Evolutionary conservation across 2,888 invertebrate genomes (phyloP), one percentile per base, ranked within the genome.

Genomic region (Dicyrtomina minuta): DNA sequence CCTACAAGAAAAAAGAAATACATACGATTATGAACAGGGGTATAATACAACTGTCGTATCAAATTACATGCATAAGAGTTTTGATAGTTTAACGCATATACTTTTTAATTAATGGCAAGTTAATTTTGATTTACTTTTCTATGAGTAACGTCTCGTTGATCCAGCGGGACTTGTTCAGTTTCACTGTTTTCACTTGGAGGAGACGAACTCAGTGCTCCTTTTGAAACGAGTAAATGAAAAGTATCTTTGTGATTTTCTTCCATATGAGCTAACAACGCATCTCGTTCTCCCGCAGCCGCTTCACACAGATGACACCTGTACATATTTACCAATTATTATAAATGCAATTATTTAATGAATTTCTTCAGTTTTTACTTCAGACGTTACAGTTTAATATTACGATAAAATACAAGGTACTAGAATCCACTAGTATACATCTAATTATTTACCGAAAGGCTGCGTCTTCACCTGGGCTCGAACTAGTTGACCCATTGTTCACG

Each of bases 271-370:
- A 76, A 55, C 12, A 76, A 59, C 24, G 66, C 61, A 15, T 73
- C 73, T 12, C 73, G 62, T 65, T 73, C 73, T 2, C 67, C 67
- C 13, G 73, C 73, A n/a, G 73, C 67, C 27, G 72, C 89, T 79
- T 95, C 95, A 81, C 96, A 96, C 0, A 96, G 84, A 82, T 96
- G 94, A 80, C 96, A 96, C 82, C 94, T 94, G 84, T 91, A 95
- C 15, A 15, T 17, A 51, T 26, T 24, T 20, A 62, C 5, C 6
- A 24, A 41, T 20, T 13, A 22, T 51, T 26, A 17, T 27, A 26
- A 22, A 12, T 43, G 33, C 43, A 17, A 39, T 15, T 13, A 64
- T 53, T 8, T 8, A 43, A 13, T 12, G n/a, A n/a, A n/a, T n/a
- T n/a, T n/a, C n/a, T n/a, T n/a, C n/a, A n/a, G n/a, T n/a, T n/a